A percentile compares a stretch with the other conserved stretches of the same genome.
Conservation (phyloP, 2,797 vertebrate species). For the Labeo calbasu region DNA sequence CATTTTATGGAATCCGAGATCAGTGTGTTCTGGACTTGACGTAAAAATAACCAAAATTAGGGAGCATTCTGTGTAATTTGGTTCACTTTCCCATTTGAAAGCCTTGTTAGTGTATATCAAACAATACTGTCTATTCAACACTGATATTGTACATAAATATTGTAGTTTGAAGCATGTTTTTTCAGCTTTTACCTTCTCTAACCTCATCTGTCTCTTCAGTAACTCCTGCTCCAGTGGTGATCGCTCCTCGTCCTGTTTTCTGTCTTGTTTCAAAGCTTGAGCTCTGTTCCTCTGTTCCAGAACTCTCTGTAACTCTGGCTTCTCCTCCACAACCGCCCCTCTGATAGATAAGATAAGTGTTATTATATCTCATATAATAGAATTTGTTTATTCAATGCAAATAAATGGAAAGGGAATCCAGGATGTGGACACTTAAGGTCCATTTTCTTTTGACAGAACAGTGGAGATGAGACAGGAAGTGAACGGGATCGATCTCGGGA, state of each 20-base stretch:
- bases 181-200: conserved; percentile 76
- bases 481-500: too few relatives aligned
- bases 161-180: background rate
- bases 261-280: conserved; percentile 77
- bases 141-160: background rate
- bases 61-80: background rate
- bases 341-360: conserved; percentile 42
- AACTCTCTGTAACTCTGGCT: conserved; percentile 83
- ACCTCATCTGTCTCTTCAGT: conserved; percentile 81
- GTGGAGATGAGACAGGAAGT: too few relatives aligned
- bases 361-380: background rate
- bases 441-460: background rate
- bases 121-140: background rate
- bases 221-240: conserved; percentile 85
- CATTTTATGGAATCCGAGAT: background rate
- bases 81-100: background rate
- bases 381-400: background rate
- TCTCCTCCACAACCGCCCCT: conserved; percentile 78
- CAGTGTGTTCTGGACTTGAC: background rate
- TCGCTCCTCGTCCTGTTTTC: conserved; percentile 81
- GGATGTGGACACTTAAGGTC: background rate
- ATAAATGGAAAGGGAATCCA: background rate
- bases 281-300: conserved; percentile 83
- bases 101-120: background rate
- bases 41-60: background rate